Evolutionary conservation across 2,888 invertebrate species (phyloP).

Genomic region (Watsonalla cultraria): DNA sequence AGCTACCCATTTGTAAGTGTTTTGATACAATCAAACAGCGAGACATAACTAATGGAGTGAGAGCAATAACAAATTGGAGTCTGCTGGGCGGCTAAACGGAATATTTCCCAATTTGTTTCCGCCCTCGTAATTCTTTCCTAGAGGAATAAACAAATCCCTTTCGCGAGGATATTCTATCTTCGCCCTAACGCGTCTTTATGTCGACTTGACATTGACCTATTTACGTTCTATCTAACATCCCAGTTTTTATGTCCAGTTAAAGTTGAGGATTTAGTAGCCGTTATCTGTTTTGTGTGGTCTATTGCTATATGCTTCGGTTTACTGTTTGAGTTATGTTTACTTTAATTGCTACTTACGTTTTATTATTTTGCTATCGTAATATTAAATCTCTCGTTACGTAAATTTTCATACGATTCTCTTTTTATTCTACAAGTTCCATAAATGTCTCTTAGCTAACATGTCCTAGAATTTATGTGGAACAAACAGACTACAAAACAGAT

Average conservation of each 20-base stretch:
- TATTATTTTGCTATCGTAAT: neutral
- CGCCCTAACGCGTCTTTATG: conserved; percentile 22
- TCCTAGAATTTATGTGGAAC: too few relatives aligned
- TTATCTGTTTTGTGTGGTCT: neutral
- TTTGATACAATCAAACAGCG: conserved; percentile 22
- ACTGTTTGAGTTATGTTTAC: neutral
- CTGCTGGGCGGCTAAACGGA: conserved; percentile 39
- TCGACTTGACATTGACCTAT: conserved; percentile 28
- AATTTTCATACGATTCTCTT: too few relatives aligned
- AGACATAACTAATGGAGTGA: conserved; percentile 44
- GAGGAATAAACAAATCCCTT: conserved; percentile 41
- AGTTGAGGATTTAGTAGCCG: neutral
- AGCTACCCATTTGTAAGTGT: conserved; percentile 10
- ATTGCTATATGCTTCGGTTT: neutral
- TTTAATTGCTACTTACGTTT: neutral
- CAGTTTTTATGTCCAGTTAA: neutral
- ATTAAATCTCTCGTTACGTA: too few relatives aligned
- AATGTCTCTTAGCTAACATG: too few relatives aligned
- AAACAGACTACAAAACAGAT: too few relatives aligned
- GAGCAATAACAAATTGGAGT: conserved; percentile 45
- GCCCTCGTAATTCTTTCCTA: conserved; percentile 32
- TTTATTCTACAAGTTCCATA: too few relatives aligned
- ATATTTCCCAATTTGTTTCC: conserved; percentile 47
- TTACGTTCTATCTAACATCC: conserved; percentile 11
- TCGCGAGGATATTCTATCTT: conserved; percentile 24